A percentile compares a stretch with the other conserved stretches of the same genome.
These are phyloP conservation scores for Ancistrus triradiatus DNA, from an alignment of 2,113 vertebrate species.

Conservation along the genomic window DNA sequence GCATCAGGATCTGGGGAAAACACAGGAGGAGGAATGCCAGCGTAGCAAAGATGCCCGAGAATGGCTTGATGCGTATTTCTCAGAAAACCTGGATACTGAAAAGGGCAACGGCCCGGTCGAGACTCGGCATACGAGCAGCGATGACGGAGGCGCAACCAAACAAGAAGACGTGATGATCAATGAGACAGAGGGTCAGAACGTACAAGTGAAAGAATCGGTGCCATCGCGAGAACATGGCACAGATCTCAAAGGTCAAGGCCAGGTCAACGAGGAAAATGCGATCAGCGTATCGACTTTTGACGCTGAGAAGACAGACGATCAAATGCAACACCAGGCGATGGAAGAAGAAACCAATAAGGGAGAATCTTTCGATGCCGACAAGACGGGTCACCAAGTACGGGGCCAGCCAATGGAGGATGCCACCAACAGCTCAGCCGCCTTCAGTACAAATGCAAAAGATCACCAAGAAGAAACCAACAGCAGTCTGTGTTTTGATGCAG, in stretches of 20 bases:
- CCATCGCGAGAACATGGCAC: conserved; percentile 14
- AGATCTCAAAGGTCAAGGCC: not conserved
- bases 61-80: conserved; percentile 17
- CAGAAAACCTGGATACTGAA: conserved; percentile 27
- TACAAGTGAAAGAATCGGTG: conserved; percentile 22
- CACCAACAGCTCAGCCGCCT: not conserved
- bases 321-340: not conserved
- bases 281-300: not conserved
- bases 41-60: conserved; percentile 14
- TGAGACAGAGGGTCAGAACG: conserved; percentile 5
- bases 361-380: not conserved
- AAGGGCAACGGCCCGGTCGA: conserved; percentile 7
- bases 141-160: conserved; percentile 12
- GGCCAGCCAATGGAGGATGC: not conserved
- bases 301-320: not conserved
- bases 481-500: not conserved
- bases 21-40: conserved; percentile 37
- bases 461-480: not conserved
- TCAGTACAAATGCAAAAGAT: not conserved
- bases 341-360: not conserved
- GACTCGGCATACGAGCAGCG: not conserved
- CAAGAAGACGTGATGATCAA: conserved; percentile 24
- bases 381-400: not conserved
- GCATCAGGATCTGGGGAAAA: conserved; percentile 44
- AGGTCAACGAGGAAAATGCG: conserved; percentile 7